These are phyloP conservation scores for Cyclopterus lumpus DNA, from an alignment of 2,797 vertebrate species.

Conservation along the genomic window DNA sequence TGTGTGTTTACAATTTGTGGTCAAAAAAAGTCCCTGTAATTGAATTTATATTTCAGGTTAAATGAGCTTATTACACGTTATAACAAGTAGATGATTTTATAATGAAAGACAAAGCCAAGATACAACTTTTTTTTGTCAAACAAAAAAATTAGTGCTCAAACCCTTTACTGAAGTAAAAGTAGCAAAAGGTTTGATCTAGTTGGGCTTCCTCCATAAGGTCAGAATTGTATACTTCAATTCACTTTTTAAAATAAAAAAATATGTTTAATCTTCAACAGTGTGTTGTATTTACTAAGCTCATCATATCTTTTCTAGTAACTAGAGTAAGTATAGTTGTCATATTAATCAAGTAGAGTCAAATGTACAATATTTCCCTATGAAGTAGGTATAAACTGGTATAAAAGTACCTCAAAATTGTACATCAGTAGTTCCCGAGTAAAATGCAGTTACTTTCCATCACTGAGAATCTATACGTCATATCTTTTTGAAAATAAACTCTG, in stretches of 20 bases:
- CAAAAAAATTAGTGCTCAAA: background rate
- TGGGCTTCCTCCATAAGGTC: background rate
- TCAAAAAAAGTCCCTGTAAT: background rate
- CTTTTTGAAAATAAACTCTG: background rate
- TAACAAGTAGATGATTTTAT: background rate
- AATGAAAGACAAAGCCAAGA: background rate
- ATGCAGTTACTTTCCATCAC: slow-evolving; percentile 10
- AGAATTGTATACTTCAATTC: background rate
- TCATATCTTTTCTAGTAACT: background rate
- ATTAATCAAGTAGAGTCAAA: background rate
- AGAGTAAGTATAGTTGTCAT: background rate
- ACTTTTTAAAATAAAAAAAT: background rate
- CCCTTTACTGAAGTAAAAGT: background rate
- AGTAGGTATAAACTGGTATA: background rate
- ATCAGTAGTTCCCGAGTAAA: background rate
- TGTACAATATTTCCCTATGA: background rate
- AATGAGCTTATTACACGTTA: background rate
- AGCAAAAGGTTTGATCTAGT: background rate
- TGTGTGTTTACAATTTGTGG: background rate
- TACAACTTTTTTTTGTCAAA: background rate
- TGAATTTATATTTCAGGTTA: background rate
- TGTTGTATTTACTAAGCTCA: background rate
- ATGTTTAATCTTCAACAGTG: background rate
- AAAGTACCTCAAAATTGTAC: background rate
- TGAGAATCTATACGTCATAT: slow-evolving; percentile 8